Evolutionary conservation across 2,113 vertebrate species (phyloP).

Genomic region (Maccullochella peelii): DNA sequence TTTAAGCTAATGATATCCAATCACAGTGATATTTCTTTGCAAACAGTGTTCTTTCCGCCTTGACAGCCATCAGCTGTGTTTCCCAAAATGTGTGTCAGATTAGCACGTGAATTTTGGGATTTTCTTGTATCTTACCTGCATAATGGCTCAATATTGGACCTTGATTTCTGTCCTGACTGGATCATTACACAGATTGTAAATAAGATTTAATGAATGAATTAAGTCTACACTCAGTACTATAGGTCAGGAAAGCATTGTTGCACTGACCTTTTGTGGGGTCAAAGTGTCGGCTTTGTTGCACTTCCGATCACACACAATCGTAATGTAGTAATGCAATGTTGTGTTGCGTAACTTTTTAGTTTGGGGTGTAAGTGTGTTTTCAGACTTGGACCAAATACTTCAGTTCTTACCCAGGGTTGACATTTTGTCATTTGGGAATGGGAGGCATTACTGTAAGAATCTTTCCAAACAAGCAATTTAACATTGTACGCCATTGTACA

Average conservation of each 20-base stretch:
- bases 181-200: not conserved
- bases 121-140: not conserved
- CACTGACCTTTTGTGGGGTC: not conserved
- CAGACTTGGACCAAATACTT: not conserved
- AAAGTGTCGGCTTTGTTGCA: not conserved
- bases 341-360: not conserved
- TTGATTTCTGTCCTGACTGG: not conserved
- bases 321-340: not conserved
- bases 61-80: not conserved
- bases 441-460: not conserved
- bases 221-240: not conserved
- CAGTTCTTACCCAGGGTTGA: not conserved
- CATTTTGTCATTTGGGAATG: not conserved
- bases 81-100: not conserved
- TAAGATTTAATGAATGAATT: not conserved
- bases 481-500: not conserved
- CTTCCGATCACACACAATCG: not conserved
- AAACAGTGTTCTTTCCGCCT: not conserved
- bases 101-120: not conserved
- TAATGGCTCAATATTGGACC: not conserved
- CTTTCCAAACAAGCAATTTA: no score
- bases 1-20: not conserved
- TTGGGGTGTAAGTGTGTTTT: not conserved
- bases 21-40: not conserved
- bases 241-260: not conserved